phyloP scores from a whole-genome alignment of 2,888 invertebrate genomes.

The Oxycera nigricornis region DNA sequence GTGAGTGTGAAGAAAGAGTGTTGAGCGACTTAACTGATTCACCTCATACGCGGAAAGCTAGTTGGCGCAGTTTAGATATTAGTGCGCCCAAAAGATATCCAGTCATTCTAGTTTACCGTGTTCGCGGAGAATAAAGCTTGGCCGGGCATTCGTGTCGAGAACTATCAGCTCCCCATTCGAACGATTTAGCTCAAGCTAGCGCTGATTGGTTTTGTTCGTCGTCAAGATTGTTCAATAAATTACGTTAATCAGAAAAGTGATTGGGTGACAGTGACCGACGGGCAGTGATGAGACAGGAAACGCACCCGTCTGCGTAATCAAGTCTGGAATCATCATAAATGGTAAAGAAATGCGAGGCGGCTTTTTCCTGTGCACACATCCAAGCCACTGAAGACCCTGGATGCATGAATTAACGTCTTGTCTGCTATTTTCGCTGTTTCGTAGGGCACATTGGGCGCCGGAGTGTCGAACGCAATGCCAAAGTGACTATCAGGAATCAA shows the following conservation, averaged over 20 bases:
- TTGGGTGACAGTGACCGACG: background rate
- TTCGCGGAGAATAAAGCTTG: background rate
- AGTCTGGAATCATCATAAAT: constrained; percentile 10
- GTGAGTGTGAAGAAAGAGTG: constrained; percentile 4
- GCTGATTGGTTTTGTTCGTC: constrained; percentile 14
- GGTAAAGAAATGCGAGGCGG: constrained; percentile 2
- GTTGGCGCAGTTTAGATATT: background rate
- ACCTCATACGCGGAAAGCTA: background rate
- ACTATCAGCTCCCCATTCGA: background rate
- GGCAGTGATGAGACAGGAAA: constrained; percentile 25
- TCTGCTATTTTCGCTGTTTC: background rate
- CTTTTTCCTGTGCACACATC: background rate
- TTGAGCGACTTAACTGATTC: background rate
- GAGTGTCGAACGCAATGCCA: background rate
- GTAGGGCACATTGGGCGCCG: background rate
- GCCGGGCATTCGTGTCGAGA: background rate
- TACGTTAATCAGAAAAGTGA: constrained; percentile 11
- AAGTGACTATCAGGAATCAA: background rate
- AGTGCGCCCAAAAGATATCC: background rate
- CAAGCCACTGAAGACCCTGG: background rate
- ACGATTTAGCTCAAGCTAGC: background rate
- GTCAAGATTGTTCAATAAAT: background rate
- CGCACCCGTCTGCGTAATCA: constrained; percentile 9
- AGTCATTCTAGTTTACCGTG: background rate
- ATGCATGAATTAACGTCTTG: background rate